These are phyloP conservation scores for Lottia scabra DNA, from an alignment of 2,888 invertebrate species.

Conservation along the genomic window DNA sequence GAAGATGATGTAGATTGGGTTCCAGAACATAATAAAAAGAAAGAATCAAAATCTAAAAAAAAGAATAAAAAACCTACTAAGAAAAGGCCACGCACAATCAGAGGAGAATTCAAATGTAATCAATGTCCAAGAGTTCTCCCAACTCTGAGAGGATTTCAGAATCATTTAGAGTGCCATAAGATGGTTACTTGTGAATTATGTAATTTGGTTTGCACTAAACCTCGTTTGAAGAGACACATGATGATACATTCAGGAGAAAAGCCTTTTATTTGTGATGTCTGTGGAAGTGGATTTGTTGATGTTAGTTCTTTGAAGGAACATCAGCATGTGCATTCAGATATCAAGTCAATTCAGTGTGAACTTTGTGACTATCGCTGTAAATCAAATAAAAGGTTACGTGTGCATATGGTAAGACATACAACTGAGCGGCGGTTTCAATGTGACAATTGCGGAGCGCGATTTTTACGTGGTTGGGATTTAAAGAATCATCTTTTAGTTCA, in stretches of 20 bases:
- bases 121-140: not conserved
- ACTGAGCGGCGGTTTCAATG: not conserved
- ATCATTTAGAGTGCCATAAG: no score
- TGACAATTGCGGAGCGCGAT: not conserved
- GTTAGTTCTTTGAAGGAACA: not conserved
- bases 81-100: not conserved
- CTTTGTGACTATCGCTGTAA: not conserved
- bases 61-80: no score
- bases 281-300: not conserved
- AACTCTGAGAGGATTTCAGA: no score
- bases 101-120: not conserved
- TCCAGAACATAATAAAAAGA: not conserved
- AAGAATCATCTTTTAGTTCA: not conserved
- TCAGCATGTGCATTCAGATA: not conserved
- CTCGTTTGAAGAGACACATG: not conserved
- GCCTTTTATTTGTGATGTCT: conserved; percentile 7
- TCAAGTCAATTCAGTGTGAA: not conserved
- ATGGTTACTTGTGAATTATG: conserved; percentile 4
- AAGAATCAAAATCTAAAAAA: no score
- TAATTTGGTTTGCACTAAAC: not conserved
- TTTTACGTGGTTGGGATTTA: not conserved
- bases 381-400: not conserved
- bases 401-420: not conserved
- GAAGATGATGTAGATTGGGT: not conserved
- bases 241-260: not conserved